These are phyloP conservation scores for Monomorium pharaonis DNA, from an alignment of 1,140 invertebrate genomes.

Conservation along the genomic window DNA sequence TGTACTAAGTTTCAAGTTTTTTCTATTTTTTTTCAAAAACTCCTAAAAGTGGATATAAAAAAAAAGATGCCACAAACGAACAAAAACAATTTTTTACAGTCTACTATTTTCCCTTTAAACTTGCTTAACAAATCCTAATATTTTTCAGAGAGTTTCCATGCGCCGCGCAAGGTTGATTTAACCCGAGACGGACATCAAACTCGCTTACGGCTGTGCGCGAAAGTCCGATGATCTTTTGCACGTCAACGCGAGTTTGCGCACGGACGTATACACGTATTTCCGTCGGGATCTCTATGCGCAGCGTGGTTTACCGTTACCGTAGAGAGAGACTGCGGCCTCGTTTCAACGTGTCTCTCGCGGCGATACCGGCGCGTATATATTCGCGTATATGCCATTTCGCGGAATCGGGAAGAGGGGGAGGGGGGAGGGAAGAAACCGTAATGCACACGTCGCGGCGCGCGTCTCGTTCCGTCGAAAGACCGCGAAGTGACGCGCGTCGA, in stretches of 20 bases:
- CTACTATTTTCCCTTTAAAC: neutral
- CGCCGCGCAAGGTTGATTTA: neutral
- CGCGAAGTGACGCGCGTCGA: slow-evolving; percentile 68
- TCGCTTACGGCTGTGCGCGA: neutral
- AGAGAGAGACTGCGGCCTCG: slow-evolving; percentile 39
- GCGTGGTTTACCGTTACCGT: slow-evolving; percentile 48
- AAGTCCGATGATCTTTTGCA: slow-evolving; percentile 29
- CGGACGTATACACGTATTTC: slow-evolving; percentile 32
- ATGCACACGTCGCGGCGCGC: slow-evolving; percentile 31
- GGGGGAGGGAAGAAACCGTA: slow-evolving; percentile 58
- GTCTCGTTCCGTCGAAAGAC: slow-evolving; percentile 62
- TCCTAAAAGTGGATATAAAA: too few relatives aligned
- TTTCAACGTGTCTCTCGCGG: slow-evolving; percentile 35
- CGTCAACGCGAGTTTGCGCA: slow-evolving; percentile 27
- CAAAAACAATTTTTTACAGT: neutral
- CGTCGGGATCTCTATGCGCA: slow-evolving; percentile 38
- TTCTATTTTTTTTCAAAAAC: too few relatives aligned
- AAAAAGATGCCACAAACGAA: too few relatives aligned
- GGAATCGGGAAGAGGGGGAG: too few relatives aligned
- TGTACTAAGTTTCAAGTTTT: too few relatives aligned
- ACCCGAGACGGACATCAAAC: neutral
- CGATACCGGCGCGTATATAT: neutral
- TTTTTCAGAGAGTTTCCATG: neutral
- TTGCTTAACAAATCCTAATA: neutral
- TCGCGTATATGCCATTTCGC: slow-evolving; percentile 16